Evolutionary conservation across 2,888 invertebrate genomes (phyloP).

Genomic region (Clitarchus hookeri): DNA sequence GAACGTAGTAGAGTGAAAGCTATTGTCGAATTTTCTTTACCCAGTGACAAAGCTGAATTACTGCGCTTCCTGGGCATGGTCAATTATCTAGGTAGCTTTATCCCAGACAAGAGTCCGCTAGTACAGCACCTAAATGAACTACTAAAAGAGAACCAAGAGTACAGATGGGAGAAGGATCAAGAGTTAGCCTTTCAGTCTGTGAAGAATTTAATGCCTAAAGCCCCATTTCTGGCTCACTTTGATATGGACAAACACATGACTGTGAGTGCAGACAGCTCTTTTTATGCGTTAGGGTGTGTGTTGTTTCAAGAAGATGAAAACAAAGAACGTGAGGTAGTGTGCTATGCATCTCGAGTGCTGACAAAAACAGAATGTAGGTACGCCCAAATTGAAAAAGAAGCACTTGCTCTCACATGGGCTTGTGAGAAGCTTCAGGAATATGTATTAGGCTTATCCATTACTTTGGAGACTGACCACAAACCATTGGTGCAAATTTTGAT

Average conservation of each 20-base stretch:
- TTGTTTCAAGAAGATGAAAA: background rate
- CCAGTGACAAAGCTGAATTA: background rate
- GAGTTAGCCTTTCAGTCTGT: background rate
- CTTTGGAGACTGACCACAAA: background rate
- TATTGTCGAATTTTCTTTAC: background rate
- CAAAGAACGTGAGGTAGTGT: background rate
- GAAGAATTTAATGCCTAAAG: background rate
- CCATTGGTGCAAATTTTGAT: background rate
- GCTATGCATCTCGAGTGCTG: background rate
- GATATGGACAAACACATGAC: background rate
- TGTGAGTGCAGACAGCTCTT: conserved; percentile 14
- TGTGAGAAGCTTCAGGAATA: background rate
- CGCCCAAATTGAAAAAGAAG: background rate
- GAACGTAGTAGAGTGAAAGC: background rate
- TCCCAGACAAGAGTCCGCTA: background rate
- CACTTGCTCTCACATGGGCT: background rate
- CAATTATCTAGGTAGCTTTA: background rate
- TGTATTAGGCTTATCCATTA: background rate
- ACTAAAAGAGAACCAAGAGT: background rate
- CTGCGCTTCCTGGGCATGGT: background rate
- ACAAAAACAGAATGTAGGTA: background rate
- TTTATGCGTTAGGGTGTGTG: background rate
- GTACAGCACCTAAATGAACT: background rate
- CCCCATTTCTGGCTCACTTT: background rate
- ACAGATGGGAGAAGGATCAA: background rate